Conservation (phyloP, 2,888 invertebrate genomes). For the Tanypteryx hageni region DNA sequence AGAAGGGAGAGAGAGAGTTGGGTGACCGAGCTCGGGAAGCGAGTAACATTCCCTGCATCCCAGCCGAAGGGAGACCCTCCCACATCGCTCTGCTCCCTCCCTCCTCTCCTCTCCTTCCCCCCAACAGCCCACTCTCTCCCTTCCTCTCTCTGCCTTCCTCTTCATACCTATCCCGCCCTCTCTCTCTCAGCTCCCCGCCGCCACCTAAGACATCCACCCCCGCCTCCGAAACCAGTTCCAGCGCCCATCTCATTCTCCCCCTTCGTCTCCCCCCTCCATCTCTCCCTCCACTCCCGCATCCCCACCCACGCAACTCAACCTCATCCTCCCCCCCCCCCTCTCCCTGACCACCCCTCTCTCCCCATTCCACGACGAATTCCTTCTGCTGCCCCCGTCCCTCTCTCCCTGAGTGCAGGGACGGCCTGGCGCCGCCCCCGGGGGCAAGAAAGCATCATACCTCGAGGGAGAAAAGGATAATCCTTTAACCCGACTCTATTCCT, state of each 20-base stretch:
- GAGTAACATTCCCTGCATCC: constrained; percentile 24
- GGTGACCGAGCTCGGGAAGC: not conserved
- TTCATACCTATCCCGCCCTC: not conserved
- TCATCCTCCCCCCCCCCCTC: not conserved
- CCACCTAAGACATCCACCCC: constrained; percentile 42
- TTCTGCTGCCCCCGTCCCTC: not conserved
- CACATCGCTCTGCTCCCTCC: not conserved
- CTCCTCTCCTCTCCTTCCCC: not conserved
- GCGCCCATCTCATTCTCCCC: not conserved
- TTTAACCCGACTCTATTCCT: not conserved
- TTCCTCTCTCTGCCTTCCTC: not conserved
- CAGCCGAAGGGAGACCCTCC: not conserved
- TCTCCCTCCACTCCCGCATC: not conserved
- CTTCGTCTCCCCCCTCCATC: not conserved
- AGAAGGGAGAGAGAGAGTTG: not conserved
- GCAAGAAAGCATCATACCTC: constrained; percentile 25
- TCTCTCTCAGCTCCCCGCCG: not conserved
- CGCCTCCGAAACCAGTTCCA: constrained; percentile 58
- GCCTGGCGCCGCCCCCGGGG: constrained; percentile 34
- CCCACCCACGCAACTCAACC: not conserved
- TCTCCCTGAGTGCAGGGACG: not conserved
- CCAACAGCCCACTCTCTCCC: not conserved
- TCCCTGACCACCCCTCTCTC: not conserved
- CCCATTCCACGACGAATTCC: not conserved
- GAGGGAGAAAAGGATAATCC: constrained; percentile 13